phyloP scores from a whole-genome alignment of 1,140 invertebrate species.

The Ceratosolen solmsi region DNA sequence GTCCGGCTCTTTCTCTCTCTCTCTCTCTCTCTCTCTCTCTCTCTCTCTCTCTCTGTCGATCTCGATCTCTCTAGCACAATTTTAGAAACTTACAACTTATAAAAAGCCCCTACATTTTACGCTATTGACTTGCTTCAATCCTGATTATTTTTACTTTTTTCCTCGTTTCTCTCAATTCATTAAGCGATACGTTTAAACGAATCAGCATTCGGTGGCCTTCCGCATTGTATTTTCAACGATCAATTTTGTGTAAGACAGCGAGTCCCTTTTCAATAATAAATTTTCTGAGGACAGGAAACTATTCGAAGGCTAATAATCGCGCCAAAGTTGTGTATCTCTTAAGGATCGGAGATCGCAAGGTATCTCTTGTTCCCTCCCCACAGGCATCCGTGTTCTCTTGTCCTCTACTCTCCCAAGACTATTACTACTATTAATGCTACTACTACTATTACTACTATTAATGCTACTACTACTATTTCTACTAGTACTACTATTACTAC shows the following conservation, averaged over 20 bases:
- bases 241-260: too few species aligned
- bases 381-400: neutral
- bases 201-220: too few species aligned
- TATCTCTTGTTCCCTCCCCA: neutral
- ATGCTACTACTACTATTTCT: constrained; percentile 4
- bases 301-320: neutral
- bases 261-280: neutral
- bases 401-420: neutral
- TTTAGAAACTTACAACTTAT: neutral
- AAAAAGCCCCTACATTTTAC: constrained; percentile 28
- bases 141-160: neutral
- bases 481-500: neutral
- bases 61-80: neutral
- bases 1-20: constrained; percentile 58
- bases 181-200: neutral
- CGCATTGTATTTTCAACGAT: too few species aligned
- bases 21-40: constrained; percentile 56
- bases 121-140: constrained; percentile 33
- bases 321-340: neutral
- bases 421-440: neutral
- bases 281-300: neutral
- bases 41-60: constrained; percentile 47
- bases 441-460: neutral
- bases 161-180: neutral
- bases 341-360: neutral